Evolutionary conservation across 2,113 vertebrate species (phyloP), one percentile per base, ranked within the genome.

Genomic region (Anoplopoma fimbria): DNA sequence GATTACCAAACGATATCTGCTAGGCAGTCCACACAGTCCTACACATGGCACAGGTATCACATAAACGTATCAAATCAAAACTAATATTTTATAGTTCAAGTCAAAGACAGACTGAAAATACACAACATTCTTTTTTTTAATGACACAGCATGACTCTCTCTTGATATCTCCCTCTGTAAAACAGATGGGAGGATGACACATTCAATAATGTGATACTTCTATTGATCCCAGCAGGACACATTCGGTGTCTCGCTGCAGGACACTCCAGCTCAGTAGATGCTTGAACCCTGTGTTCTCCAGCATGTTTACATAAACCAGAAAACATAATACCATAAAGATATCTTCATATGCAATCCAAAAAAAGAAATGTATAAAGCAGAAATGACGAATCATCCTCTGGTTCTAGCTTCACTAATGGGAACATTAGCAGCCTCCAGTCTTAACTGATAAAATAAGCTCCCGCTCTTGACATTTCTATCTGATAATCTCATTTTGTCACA

Each of bases 181-280:
- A 72, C 83, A 64, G 75, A 81, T 78, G 76, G 80, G 47, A 33
- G 21, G 15, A 74, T 79, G 80, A 68, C 55, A 74, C 64, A 42
- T 67, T 69, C 60, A 53, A 67, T 85, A 68, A 88, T 68, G 68
- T 77, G 76, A 81, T 58, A 75, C 70, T 70, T 73, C 6, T 78
- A 88, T 74, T 71, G 84, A 88, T 92, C 81, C 60, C 79, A 72
- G 82, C 77, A 77, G 89, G 82, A 67, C n/a, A n/a, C n/a, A 77
- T 23, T 83, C 69, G 34, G 65, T 55, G 25, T 83, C 68, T 60
- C 64, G 81, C 83, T 82, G 68, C 51, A 62, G 62, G 77, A 73
- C 42, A 33, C 72, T 57, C n/a, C n/a, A n/a, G n/a, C n/a, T n/a
- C n/a, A n/a, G n/a, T n/a, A n/a, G n/a, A n/a, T n/a, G n/a, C n/a